These are phyloP conservation scores for Brienomyrus brachyistius DNA, from an alignment of 2,113 vertebrate species.

Conservation along the genomic window DNA sequence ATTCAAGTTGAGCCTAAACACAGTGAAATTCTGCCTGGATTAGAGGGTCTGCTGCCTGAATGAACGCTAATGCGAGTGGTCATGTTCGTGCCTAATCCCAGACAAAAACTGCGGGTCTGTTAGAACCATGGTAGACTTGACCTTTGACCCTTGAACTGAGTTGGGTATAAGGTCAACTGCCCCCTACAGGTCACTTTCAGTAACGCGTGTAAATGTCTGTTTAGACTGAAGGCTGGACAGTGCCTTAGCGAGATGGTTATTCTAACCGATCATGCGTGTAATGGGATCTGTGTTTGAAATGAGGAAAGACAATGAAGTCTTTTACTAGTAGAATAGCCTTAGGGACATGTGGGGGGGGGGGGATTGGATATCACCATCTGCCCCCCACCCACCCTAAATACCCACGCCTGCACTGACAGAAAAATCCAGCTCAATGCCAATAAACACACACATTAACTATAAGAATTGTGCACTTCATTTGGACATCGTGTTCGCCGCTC, in stretches of 20 bases:
- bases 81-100: not conserved
- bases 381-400: not conserved
- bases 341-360: not conserved
- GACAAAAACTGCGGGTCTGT: not conserved
- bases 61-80: not conserved
- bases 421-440: not conserved
- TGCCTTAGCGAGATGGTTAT: not conserved
- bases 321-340: not conserved
- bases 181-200: not conserved
- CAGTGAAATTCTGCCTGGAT: not conserved
- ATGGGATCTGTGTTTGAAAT: conserved; percentile 2
- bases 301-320: not conserved
- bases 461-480: not conserved
- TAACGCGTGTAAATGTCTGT: not conserved
- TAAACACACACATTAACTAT: not conserved
- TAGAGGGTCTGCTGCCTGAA: not conserved
- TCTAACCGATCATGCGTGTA: conserved; percentile 10
- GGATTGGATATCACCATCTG: not conserved
- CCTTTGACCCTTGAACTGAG: not conserved
- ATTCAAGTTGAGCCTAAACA: not conserved
- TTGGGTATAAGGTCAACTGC: not conserved
- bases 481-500: not conserved
- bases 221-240: not conserved
- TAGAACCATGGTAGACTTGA: not conserved
- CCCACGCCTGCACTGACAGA: not conserved